Percentiles rank a stretch among this genome's conserved stretches.
Evolutionary conservation across 2,888 invertebrate species (phyloP).

Genomic region (Dorcus parallelipipedus): DNA sequence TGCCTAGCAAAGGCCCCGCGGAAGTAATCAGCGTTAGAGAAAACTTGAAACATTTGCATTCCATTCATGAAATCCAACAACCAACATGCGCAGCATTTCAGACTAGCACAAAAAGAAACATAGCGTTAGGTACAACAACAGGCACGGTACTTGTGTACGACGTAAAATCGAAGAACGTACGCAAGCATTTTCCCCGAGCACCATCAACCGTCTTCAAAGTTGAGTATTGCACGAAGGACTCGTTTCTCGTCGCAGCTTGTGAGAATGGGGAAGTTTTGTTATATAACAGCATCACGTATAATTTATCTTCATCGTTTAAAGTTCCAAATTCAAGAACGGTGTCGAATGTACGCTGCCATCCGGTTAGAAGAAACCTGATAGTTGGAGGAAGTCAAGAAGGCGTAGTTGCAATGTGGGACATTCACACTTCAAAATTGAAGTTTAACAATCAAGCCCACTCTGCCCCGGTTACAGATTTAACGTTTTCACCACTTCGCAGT

Average conservation of each 20-base stretch:
- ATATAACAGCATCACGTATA: slow-evolving; percentile 38
- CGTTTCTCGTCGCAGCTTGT: slow-evolving; percentile 41
- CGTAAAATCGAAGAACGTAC: slow-evolving; percentile 38
- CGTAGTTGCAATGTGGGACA: slow-evolving; percentile 44
- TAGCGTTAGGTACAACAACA: slow-evolving; percentile 39
- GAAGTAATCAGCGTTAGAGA: slow-evolving; percentile 44
- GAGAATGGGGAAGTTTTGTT: slow-evolving; percentile 40
- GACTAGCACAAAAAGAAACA: slow-evolving; percentile 39
- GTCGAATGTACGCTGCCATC: slow-evolving; percentile 38
- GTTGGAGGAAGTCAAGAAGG: slow-evolving; percentile 44
- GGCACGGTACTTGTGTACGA: slow-evolving; percentile 44
- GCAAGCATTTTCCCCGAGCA: slow-evolving; percentile 37
- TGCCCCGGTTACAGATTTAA: slow-evolving; percentile 57
- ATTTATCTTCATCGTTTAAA: slow-evolving; percentile 34
- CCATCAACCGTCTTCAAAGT: slow-evolving; percentile 36
- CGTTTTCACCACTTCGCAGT: slow-evolving; percentile 55
- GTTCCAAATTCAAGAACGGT: slow-evolving; percentile 41
- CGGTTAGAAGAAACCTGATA: slow-evolving; percentile 38
- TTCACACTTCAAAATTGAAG: slow-evolving; percentile 36
- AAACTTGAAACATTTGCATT: slow-evolving; percentile 38
- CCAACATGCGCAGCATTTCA: slow-evolving; percentile 45
- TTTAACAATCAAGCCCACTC: slow-evolving; percentile 49
- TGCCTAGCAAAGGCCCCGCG: slow-evolving; percentile 39
- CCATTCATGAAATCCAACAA: slow-evolving; percentile 38
- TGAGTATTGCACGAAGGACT: slow-evolving; percentile 41